Evolutionary conservation across 23 tunicate species (phyloP), one percentile per base, ranked within the genome.

Genomic region (Clavelina lepadiformis): DNA sequence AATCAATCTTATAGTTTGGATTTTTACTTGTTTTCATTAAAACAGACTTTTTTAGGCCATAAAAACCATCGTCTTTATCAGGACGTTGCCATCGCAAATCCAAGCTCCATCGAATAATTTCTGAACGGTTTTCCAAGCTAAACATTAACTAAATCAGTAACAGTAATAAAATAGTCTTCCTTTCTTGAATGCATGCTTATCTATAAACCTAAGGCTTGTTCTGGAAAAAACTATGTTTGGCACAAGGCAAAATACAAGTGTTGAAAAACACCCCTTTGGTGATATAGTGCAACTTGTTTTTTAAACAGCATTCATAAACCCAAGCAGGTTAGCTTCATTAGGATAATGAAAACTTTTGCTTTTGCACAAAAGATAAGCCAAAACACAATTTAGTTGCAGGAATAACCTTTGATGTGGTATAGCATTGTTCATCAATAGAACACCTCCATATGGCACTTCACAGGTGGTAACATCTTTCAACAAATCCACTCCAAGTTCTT

Each of bases 41-140:
- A 28, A 89, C 76, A 38, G 28, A 46, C 45, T 89, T 55, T 28
- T 76, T 70, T 2, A 89, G 36, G 32, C 97, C 89, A 65, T 81
- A 79, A 47, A 89, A 89, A 3, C 97, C 97, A 60, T 89, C 81
- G 28, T 61, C 63, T 19, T 50, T 65, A 49, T 81, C 86, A 20
- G 97, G 97, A 5, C 65, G 49, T 60, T 89, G 97, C 97, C 97
- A 89, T 19, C 97, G 76, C 64, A 89, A 61, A 58, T 89, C 97
- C 6, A 89, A 32, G 61, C 97, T 89, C 97, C 97, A 89, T 1
- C 97, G 82, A 54, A 88, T 79, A 15, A 66, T 74, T 24, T 79
- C 82, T 21, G 87, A 88, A 0, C 49, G 58, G 46, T 88, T 88
- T 49, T 79, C 82, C 72, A 88, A 51, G 71, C 87, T 79, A 51